Evolutionary conservation across 1,140 invertebrate genomes (phyloP).

Genomic region (Ips typographus): DNA sequence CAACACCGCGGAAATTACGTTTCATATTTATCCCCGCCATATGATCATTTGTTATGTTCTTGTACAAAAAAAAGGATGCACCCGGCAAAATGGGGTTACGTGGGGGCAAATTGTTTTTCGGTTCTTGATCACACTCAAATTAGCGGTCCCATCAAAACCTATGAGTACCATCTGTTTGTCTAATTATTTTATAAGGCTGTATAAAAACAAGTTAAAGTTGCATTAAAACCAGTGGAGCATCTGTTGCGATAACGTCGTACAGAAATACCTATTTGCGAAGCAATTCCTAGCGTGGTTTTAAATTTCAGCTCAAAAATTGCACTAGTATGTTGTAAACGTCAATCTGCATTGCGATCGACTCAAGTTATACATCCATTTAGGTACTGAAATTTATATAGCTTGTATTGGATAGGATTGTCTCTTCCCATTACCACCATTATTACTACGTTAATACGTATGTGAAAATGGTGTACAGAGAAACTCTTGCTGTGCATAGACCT

Average conservation of each 20-base stretch:
- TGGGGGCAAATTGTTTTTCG: too few relatives aligned
- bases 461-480: too few relatives aligned
- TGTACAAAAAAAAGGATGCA: background rate
- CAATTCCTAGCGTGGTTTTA: conserved; percentile 20
- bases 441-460: background rate
- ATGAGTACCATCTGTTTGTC: too few relatives aligned
- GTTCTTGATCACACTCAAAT: too few relatives aligned
- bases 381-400: conserved; percentile 12
- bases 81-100: too few relatives aligned
- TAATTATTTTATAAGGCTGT: too few relatives aligned
- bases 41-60: conserved; percentile 11
- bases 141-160: too few relatives aligned
- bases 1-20: conserved; percentile 25
- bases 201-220: too few relatives aligned
- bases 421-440: background rate
- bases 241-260: conserved; percentile 8
- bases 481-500: too few relatives aligned
- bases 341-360: conserved; percentile 17
- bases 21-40: conserved; percentile 11
- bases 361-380: conserved; percentile 29
- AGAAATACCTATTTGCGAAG: conserved; percentile 9
- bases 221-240: background rate
- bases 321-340: conserved; percentile 26
- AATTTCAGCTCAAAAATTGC: conserved; percentile 22
- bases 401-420: conserved; percentile 1